Evolutionary conservation across 2,797 vertebrate species (phyloP).

Genomic region (Pseudochirops cupreus): DNA sequence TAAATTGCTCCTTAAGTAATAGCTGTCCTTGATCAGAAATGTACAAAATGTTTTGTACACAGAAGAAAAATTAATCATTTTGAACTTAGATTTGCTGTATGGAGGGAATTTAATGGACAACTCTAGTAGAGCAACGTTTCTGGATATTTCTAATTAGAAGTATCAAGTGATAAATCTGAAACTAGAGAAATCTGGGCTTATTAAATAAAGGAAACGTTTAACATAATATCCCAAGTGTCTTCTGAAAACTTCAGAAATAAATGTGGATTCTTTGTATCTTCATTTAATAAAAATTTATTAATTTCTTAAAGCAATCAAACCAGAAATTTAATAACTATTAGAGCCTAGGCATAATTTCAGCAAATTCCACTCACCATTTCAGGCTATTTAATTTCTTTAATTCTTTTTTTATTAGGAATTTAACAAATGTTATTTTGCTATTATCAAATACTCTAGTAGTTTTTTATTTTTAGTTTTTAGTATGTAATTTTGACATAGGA

Average conservation of each 20-base stretch:
- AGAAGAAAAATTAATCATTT: background rate
- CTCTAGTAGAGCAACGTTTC: background rate
- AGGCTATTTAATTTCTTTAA: background rate
- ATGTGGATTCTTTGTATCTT: background rate
- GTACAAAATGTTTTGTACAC: background rate
- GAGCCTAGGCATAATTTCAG: background rate
- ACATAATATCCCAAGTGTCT: background rate
- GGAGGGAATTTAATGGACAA: background rate
- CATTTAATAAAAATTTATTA: background rate
- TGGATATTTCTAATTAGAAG: too few relatives aligned
- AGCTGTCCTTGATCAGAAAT: background rate
- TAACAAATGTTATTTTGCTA: background rate
- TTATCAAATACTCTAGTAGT: background rate
- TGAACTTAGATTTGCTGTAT: background rate
- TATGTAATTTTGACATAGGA: background rate
- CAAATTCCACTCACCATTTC: background rate
- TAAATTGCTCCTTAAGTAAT: background rate
- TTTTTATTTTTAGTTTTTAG: background rate
- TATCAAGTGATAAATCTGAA: too few relatives aligned
- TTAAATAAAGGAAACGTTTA: background rate
- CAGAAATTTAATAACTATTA: background rate
- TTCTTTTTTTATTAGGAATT: background rate
- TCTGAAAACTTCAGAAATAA: background rate
- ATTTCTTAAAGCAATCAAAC: background rate
- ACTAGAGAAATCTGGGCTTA: too few relatives aligned